Evolutionary conservation across 2,113 vertebrate species (phyloP), one percentile per base, ranked within the genome.

Genomic region (Zootoca vivipara): DNA sequence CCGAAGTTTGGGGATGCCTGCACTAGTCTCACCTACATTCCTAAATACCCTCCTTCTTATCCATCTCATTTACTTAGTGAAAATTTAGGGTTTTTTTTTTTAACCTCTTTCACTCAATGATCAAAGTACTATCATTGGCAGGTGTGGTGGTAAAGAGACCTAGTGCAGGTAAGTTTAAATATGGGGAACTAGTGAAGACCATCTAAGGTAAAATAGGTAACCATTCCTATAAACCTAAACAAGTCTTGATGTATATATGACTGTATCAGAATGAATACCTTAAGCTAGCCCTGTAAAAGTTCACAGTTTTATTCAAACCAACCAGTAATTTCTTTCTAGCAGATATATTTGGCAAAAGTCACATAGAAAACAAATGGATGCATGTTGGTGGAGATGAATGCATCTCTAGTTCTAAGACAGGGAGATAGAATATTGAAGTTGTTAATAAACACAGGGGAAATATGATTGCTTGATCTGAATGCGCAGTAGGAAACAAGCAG

Each of bases 401-500:
- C 88, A 91, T 86, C 88, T 93, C 91, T 90, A 92, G 89, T 95
- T 95, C 91, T 91, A 87, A 92, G 93, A 89, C 93, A 79, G 90
- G 93, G 87, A 91, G 92, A 94, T 91, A 95, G 93, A 92, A 94
- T 93, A 90, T 92, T 94, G 87, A 92, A 92, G 93, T 91, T 93
- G 94, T 92, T 90, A 95, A 93, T 28, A 78, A 94, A 93, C 90
- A 94, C 91, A 90, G 86, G 52, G 82, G 90, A 80, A 93, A 92
- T 62, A 38, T 70, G 91, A 92, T 95, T 92, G 92, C 95, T 94
- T 94, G 94, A 94, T 96, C 93, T 95, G 89, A 88, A 85, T 93
- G 94, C 94, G 91, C 95, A 92, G 95, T 94, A 91, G 93, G 93
- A 91, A 96, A 96, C 87, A 95, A 92, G 94, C 87, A 96, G 94